Evolutionary conservation across 1,140 invertebrate genomes (phyloP), one percentile per base, ranked within the genome.

Genomic region (Psix sp.): DNA sequence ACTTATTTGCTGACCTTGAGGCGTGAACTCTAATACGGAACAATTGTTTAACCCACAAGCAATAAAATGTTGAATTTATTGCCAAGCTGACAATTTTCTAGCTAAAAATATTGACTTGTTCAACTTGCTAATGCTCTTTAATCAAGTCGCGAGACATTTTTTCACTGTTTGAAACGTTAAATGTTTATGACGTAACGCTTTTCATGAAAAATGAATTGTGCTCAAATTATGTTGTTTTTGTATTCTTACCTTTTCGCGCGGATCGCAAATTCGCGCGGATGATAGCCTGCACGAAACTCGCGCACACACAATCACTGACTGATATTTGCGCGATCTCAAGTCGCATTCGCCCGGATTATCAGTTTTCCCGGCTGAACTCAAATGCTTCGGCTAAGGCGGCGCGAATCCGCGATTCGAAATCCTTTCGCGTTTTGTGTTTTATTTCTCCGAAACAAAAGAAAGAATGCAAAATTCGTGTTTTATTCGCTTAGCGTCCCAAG

Each of bases 271-370:
- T 52, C 24, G 29, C 36, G 29, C 56, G 48, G 48, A 70, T 56
- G 66, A 48, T 62, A 49, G 40, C 49, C 46, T 70, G 42, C 42
- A 54, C 66, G 39, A 49, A 60, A 70, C 48, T 52, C 21, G 46
- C 65, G 33, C 48, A 68, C 65, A 52, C 52, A 59, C 46, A 52
- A 68, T 59, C 63, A 59, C 63, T 67, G 10, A 33, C 33, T 31
- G 26, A 24, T 56, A 43, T 24, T 7, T 39, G 36, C 31, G 38
- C 29, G 31, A 57, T 40, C 42, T 40, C 11, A 13, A 17, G 5
- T 15, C 20, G n/a, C 43, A n/a, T 14, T n/a, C 10, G 14, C 1
- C 2, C 3, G 18, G 6, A 18, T 5, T 5, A 16, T 6, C n/a
- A 9, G 13, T 17, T 20, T 52, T 48, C 18, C 35, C 35, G 57